Percentiles rank a stretch among this genome's conserved stretches.
phyloP scores from a whole-genome alignment of 1,140 invertebrate genomes.

The Callitettix versicolor region DNA sequence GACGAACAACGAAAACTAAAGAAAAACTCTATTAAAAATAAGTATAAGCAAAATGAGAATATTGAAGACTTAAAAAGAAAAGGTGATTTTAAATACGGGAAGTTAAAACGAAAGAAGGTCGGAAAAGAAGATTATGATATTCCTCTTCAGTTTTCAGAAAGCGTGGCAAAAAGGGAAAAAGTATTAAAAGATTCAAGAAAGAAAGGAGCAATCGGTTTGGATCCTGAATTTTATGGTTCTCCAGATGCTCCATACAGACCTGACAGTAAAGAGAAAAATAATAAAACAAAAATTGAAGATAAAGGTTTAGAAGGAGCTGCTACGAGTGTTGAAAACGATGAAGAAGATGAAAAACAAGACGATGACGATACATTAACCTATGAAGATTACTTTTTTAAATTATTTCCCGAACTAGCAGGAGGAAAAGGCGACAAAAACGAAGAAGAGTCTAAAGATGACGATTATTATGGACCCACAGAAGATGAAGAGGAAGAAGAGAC shows the following conservation, averaged over 20 bases:
- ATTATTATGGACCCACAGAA: constrained; percentile 29
- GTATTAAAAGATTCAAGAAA: constrained; percentile 12
- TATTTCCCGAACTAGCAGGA: constrained; percentile 32
- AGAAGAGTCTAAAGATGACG: constrained; percentile 1
- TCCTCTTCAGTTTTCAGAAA: neutral
- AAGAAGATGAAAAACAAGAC: constrained; percentile 21
- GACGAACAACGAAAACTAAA: constrained; percentile 5
- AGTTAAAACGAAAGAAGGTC: constrained; percentile 4
- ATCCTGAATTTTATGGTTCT: constrained; percentile 12
- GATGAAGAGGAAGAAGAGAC: constrained; percentile 33
- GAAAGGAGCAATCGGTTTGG: constrained; percentile 7
- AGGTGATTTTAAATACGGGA: neutral
- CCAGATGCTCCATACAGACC: constrained; percentile 5
- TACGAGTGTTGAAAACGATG: neutral
- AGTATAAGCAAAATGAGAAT: neutral
- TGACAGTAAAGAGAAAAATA: constrained; percentile 13
- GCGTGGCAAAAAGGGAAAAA: neutral
- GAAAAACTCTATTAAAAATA: constrained; percentile 15
- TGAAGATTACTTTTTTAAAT: constrained; percentile 33
- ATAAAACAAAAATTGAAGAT: constrained; percentile 2
- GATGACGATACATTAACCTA: constrained; percentile 23
- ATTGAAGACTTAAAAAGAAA: constrained; percentile 7
- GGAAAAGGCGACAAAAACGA: neutral
- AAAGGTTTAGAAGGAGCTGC: constrained; percentile 7
- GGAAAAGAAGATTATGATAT: neutral